Evolutionary conservation across 2,888 invertebrate genomes (phyloP).

Genomic region (Trilocha varians): DNA sequence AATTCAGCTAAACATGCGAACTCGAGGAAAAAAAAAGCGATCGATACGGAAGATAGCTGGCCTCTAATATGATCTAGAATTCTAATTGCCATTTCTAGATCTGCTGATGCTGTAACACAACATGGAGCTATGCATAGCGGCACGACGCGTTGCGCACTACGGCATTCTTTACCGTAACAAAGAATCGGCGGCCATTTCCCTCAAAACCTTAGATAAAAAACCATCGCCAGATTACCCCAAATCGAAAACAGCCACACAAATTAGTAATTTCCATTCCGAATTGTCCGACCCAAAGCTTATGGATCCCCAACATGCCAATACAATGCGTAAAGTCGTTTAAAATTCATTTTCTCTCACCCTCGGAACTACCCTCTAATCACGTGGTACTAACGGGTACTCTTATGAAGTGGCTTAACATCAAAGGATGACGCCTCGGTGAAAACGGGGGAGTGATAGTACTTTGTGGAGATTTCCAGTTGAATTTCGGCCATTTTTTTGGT

Average conservation of each 20-base stretch:
- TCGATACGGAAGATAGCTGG: no score
- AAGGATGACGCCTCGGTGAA: conserved; percentile 33
- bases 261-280: background rate
- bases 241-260: background rate
- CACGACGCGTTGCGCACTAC: no score
- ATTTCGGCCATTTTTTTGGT: no score
- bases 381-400: conserved; percentile 44
- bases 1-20: no score
- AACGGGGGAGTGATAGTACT: conserved; percentile 35
- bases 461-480: no score
- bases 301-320: conserved; percentile 5
- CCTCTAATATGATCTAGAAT: no score
- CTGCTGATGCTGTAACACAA: no score
- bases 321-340: conserved; percentile 32
- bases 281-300: background rate
- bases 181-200: no score
- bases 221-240: background rate
- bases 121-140: no score
- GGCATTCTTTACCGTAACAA: no score
- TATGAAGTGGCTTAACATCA: conserved; percentile 61
- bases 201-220: background rate
- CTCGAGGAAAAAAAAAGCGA: no score
- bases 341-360: conserved; percentile 32
- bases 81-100: no score
- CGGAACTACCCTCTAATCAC: conserved; percentile 55